Percentiles rank a stretch among this genome's conserved stretches.
These are phyloP conservation scores for Chondrosia reniformis DNA, from an alignment of 37 sponge, comb jelly and placozoan species.

Conservation along the genomic window DNA sequence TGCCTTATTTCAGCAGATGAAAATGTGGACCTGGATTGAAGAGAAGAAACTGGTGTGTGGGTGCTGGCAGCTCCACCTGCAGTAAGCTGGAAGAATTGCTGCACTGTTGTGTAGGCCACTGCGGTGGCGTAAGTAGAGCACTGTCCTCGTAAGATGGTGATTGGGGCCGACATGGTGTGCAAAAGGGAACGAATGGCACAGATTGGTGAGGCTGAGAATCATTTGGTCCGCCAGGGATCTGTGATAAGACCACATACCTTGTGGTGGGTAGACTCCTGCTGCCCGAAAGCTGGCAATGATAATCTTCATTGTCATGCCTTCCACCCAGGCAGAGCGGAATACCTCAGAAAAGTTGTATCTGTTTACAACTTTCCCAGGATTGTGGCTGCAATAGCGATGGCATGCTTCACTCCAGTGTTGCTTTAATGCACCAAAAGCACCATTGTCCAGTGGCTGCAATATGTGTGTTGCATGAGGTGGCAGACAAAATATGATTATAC, in stretches of 20 bases:
- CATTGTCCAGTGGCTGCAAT: conserved; percentile 25
- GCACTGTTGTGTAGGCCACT: conserved; percentile 4
- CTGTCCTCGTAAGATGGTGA: neutral
- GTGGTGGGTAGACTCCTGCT: neutral
- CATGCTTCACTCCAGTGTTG: conserved; percentile 20
- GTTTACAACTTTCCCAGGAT: conserved; percentile 13
- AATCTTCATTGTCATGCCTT: neutral
- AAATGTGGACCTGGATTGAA: neutral
- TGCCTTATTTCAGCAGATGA: neutral
- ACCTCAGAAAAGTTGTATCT: conserved; percentile 15
- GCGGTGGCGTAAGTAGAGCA: neutral
- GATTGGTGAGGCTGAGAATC: neutral
- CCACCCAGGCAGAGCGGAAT: neutral
- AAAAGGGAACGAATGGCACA: neutral
- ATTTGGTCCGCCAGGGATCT: neutral
- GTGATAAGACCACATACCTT: neutral
- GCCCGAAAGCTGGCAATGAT: neutral
- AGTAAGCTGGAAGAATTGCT: neutral
- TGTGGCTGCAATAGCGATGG: conserved; percentile 11
- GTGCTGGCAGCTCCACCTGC: conserved; percentile 7
- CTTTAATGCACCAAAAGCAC: conserved; percentile 33
- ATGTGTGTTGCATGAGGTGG: conserved; percentile 41
- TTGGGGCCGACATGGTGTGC: neutral
- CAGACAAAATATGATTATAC: neutral
- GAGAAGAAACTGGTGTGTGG: neutral